Percentiles rank a stretch among this genome's conserved stretches.
Evolutionary conservation across 1,140 invertebrate genomes (phyloP).

Genomic region (Dysdera silvatica): DNA sequence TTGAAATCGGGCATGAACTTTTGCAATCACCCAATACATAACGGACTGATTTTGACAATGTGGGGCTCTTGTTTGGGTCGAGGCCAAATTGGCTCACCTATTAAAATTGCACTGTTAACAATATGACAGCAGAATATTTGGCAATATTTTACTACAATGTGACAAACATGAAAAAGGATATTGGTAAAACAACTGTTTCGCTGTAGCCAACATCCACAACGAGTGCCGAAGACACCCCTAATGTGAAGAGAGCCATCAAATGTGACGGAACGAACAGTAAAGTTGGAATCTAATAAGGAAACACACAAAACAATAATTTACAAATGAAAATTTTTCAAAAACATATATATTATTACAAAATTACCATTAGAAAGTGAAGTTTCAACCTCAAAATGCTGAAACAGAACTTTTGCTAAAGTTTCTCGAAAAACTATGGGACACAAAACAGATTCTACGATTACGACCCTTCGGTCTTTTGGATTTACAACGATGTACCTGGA

Average conservation of each 20-base stretch:
- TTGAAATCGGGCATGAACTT: too few relatives aligned
- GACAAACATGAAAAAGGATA: conserved; percentile 48
- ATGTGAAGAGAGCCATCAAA: conserved; percentile 64
- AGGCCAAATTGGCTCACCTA: too few relatives aligned
- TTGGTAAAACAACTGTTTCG: conserved; percentile 70
- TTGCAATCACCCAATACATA: too few relatives aligned
- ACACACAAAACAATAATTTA: neutral
- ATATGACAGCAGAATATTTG: too few relatives aligned
- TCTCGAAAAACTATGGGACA: conserved; percentile 71
- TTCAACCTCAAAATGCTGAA: conserved; percentile 80
- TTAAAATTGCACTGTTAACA: too few relatives aligned
- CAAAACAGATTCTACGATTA: conserved; percentile 82
- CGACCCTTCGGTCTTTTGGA: conserved; percentile 82
- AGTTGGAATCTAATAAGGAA: conserved; percentile 51
- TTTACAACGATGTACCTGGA: conserved; percentile 74
- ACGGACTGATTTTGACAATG: neutral
- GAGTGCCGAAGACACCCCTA: conserved; percentile 66
- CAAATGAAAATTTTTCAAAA: neutral
- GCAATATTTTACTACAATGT: too few relatives aligned
- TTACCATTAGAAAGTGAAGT: conserved; percentile 32
- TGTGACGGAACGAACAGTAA: conserved; percentile 67
- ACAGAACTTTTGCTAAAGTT: conserved; percentile 81
- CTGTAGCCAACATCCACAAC: conserved; percentile 80
- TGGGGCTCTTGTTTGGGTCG: too few relatives aligned
- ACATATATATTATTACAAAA: neutral